A percentile compares a stretch with the other conserved stretches of the same genome.
Evolutionary conservation across 2,888 invertebrate species (phyloP).

Genomic region (Tribolium freemani): DNA sequence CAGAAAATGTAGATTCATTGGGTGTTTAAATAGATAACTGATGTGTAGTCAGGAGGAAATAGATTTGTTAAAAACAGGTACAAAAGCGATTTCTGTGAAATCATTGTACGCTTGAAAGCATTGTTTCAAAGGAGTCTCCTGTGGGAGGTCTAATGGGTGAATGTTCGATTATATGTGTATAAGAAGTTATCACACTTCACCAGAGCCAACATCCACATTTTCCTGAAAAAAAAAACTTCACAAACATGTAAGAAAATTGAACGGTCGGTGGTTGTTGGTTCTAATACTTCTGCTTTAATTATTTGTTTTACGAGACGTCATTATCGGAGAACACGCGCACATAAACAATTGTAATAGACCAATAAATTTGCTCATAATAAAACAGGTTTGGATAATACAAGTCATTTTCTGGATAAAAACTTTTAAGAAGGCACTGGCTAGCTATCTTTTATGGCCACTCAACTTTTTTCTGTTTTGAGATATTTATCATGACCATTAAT

Average conservation of each 20-base stretch:
- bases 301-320: conserved; percentile 53
- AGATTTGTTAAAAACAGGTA: conserved; percentile 18
- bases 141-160: conserved; percentile 21
- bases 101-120: conserved; percentile 28
- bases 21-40: conserved; percentile 1
- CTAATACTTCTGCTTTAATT: conserved; percentile 48
- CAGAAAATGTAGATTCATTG: neutral
- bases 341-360: conserved; percentile 53
- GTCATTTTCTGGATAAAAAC: conserved; percentile 5
- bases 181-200: neutral
- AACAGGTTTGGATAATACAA: conserved; percentile 26
- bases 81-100: conserved; percentile 26
- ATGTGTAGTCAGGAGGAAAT: conserved; percentile 16
- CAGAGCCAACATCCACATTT: neutral
- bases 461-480: neutral
- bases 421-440: neutral
- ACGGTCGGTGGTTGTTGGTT: conserved; percentile 1
- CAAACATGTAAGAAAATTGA: neutral
- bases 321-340: conserved; percentile 44
- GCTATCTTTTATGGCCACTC: neutral
- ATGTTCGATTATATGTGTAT: neutral
- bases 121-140: conserved; percentile 29
- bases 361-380: conserved; percentile 52
- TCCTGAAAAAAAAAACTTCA: conserved; percentile 4
- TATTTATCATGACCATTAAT: neutral